Evolutionary conservation across 1,140 invertebrate genomes (phyloP).

Genomic region (Drosophila novamexicana): DNA sequence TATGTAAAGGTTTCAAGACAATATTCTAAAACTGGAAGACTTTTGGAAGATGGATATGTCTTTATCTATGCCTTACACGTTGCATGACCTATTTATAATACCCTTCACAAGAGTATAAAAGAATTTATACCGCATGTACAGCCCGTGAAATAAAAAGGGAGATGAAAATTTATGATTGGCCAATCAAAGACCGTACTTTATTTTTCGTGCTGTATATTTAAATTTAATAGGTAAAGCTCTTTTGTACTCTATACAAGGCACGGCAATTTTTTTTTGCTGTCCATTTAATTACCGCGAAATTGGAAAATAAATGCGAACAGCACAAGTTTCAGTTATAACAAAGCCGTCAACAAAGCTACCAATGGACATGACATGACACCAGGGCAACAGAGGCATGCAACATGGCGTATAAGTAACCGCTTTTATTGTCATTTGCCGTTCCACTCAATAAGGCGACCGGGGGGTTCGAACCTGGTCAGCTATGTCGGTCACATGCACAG

Average conservation of each 20-base stretch:
- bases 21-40: too few species aligned
- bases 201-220: background rate
- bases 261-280: background rate
- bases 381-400: conserved; percentile 32
- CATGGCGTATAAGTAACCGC: conserved; percentile 71
- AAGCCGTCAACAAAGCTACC: conserved; percentile 35
- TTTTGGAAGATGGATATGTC: too few species aligned
- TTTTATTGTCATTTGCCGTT: conserved; percentile 68
- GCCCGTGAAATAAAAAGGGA: background rate
- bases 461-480: conserved; percentile 22
- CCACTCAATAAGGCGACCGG: conserved; percentile 44
- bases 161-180: background rate
- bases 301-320: conserved; percentile 22
- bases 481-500: conserved; percentile 39
- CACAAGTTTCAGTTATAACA: conserved; percentile 8
- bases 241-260: too few species aligned
- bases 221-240: too few species aligned
- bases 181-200: background rate
- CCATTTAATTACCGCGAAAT: conserved; percentile 43
- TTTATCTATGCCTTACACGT: too few species aligned
- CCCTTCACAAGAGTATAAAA: too few species aligned
- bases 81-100: too few species aligned
- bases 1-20: too few species aligned
- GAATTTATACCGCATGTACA: too few species aligned
- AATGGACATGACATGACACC: conserved; percentile 31